Conservation (phyloP, 1,140 invertebrate genomes). For the Asobara japonica region DNA sequence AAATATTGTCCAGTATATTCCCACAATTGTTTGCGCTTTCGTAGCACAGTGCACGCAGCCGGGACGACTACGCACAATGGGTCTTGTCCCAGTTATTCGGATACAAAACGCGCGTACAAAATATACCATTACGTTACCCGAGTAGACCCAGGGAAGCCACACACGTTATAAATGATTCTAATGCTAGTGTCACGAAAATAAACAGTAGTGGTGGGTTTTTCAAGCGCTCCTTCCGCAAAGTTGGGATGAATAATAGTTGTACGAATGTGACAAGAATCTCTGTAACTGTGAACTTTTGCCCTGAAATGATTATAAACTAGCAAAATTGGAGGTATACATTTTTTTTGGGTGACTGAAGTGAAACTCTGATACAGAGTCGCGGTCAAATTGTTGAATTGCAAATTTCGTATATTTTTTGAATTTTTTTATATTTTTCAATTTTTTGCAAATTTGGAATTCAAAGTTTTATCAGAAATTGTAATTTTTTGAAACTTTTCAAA, state of each 20-base stretch:
- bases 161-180: neutral
- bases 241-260: neutral
- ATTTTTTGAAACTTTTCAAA: neutral
- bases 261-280: neutral
- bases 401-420: neutral
- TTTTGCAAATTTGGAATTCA: too few species aligned
- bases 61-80: constrained; percentile 24
- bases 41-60: neutral
- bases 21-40: constrained; percentile 39
- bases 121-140: neutral
- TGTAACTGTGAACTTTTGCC: neutral
- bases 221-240: neutral
- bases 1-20: constrained; percentile 31
- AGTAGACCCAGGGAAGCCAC: neutral
- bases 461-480: too few species aligned
- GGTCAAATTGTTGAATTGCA: neutral
- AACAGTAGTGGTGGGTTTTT: neutral
- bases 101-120: neutral
- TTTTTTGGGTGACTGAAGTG: too few species aligned
- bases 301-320: neutral
- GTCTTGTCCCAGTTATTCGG: constrained; percentile 39
- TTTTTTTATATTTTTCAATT: too few species aligned
- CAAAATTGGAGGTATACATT: too few species aligned
- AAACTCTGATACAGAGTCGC: too few species aligned
- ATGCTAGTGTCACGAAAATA: constrained; percentile 8